Conservation (phyloP, 2,797 vertebrate species). For the Silurus lanzhouensis region DNA sequence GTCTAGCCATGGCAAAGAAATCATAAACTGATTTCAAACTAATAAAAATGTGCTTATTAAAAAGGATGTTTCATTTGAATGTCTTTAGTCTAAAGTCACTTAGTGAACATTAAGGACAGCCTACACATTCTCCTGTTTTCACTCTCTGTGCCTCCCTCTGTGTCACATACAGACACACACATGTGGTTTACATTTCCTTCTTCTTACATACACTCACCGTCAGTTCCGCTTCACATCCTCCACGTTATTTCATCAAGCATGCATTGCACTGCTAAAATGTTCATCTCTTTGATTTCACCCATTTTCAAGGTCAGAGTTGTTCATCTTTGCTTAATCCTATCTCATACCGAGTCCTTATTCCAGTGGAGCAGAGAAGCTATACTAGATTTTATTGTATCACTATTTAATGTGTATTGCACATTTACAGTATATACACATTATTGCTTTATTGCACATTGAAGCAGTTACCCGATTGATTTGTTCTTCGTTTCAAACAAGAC, state of each 20-base stretch:
- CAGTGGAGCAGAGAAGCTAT: background rate
- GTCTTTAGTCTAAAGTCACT: background rate
- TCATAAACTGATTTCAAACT: no score
- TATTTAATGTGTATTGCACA: background rate
- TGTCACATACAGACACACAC: background rate
- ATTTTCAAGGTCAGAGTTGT: background rate
- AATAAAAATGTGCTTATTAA: background rate
- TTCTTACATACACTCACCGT: background rate
- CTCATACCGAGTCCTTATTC: no score
- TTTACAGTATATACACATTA: no score
- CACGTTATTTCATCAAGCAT: background rate
- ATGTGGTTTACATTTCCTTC: constrained; percentile 18
- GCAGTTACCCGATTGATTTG: background rate
- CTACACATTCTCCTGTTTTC: constrained; percentile 8
- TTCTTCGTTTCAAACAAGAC: background rate
- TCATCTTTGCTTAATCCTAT: background rate
- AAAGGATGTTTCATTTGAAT: background rate
- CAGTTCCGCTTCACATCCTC: background rate
- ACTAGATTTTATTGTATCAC: background rate
- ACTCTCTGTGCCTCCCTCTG: background rate
- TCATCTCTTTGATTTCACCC: background rate
- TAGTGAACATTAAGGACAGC: background rate
- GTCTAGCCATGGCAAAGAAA: background rate
- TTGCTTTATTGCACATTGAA: no score
- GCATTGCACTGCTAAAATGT: background rate